Evolutionary conservation across 2,888 invertebrate genomes (phyloP).

Genomic region (Oscheius sp.): DNA sequence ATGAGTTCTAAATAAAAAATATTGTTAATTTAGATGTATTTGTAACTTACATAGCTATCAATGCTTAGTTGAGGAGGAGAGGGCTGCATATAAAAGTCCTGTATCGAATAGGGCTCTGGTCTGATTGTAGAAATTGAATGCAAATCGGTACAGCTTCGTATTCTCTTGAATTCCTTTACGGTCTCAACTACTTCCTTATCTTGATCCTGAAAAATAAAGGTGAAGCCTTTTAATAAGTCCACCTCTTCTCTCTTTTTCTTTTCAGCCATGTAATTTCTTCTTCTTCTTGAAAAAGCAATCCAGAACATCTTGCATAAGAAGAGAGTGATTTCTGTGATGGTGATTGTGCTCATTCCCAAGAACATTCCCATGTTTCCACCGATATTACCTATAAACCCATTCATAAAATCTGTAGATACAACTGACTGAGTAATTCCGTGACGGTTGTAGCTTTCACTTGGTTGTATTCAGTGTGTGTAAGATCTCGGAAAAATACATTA

Average conservation of each 20-base stretch:
- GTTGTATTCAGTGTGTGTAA: constrained; percentile 58
- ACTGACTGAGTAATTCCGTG: constrained; percentile 43
- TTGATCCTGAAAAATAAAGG: background rate
- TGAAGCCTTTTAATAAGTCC: background rate
- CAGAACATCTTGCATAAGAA: constrained; percentile 64
- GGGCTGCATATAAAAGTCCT: background rate
- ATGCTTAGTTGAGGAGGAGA: background rate
- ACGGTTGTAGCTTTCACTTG: constrained; percentile 51
- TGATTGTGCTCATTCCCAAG: constrained; percentile 66
- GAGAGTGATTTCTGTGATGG: constrained; percentile 62
- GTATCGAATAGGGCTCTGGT: background rate
- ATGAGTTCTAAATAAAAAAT: background rate
- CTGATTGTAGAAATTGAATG: background rate
- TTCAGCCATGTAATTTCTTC: constrained; percentile 51
- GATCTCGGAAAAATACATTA: constrained; percentile 58
- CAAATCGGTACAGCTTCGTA: constrained; percentile 18
- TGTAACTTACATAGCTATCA: constrained; percentile 1
- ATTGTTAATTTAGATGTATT: too few relatives aligned
- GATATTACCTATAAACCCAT: constrained; percentile 31
- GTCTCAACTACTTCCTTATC: constrained; percentile 25
- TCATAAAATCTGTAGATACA: background rate
- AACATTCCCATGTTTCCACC: constrained; percentile 69
- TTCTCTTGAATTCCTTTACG: constrained; percentile 25
- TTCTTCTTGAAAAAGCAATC: constrained; percentile 58
- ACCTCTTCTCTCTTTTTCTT: constrained; percentile 50